A percentile compares a stretch with the other conserved stretches of the same genome.
Evolutionary conservation across 2,888 invertebrate species (phyloP).

Genomic region (Acanthococcus lagerstroemiae): DNA sequence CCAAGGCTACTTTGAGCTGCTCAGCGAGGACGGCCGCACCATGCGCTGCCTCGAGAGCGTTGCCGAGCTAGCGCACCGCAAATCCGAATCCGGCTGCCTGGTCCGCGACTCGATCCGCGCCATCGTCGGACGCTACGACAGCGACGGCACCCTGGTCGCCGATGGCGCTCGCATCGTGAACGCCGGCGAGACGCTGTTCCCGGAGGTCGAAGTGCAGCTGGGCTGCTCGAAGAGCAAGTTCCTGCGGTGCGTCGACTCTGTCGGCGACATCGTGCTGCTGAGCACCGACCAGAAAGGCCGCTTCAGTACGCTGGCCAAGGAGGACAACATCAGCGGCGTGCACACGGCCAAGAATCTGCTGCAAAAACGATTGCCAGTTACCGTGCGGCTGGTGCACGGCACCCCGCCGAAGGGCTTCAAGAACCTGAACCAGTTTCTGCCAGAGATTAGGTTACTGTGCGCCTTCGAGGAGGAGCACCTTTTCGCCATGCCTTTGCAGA

Average conservation of each 20-base stretch:
- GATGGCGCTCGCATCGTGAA: constrained; percentile 63
- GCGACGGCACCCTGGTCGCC: constrained; percentile 52
- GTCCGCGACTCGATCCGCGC: constrained; percentile 69
- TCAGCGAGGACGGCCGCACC: constrained; percentile 87
- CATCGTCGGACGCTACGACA: constrained; percentile 47
- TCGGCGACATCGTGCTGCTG: constrained; percentile 71
- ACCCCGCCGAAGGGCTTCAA: constrained; percentile 75
- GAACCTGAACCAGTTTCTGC: constrained; percentile 69
- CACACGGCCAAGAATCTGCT: constrained; percentile 82
- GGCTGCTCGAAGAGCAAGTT: constrained; percentile 58
- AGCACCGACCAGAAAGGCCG: constrained; percentile 79
- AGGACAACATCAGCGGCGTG: constrained; percentile 89
- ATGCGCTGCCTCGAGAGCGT: constrained; percentile 84
- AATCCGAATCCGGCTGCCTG: constrained; percentile 63
- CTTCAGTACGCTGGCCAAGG: constrained; percentile 84
- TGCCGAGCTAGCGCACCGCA: constrained; percentile 60
- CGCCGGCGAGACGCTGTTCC: constrained; percentile 74
- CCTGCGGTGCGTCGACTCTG: constrained; percentile 74
- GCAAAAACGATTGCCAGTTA: constrained; percentile 81
- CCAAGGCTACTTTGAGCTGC: constrained; percentile 82
- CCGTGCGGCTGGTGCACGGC: constrained; percentile 84
- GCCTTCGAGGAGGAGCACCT: constrained; percentile 73
- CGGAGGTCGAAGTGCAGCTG: constrained; percentile 57
- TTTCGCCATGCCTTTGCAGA: constrained; percentile 71
- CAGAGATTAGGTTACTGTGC: constrained; percentile 70